phyloP scores from a whole-genome alignment of 2,888 invertebrate genomes.

The Pristionchus fissidentatus region DNA sequence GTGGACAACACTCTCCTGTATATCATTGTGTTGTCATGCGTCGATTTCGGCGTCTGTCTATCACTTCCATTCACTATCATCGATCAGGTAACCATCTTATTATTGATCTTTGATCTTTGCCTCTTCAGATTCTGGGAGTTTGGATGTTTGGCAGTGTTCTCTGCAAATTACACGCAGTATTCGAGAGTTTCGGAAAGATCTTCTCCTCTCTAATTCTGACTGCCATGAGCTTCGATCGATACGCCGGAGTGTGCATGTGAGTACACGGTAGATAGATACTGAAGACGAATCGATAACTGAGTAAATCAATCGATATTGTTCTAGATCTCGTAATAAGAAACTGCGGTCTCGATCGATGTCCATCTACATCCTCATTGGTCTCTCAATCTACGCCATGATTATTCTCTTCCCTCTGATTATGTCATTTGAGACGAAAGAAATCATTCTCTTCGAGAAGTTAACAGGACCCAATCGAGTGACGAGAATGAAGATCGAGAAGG shows the following conservation, averaged over 20 bases:
- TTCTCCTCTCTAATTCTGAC: slow-evolving; percentile 72
- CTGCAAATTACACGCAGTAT: slow-evolving; percentile 73
- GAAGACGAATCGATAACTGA: not conserved
- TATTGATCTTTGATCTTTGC: not conserved
- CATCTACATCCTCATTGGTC: slow-evolving; percentile 57
- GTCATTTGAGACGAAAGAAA: slow-evolving; percentile 73
- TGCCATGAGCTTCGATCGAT: slow-evolving; percentile 72
- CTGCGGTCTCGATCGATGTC: slow-evolving; percentile 62
- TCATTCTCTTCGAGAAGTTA: slow-evolving; percentile 72
- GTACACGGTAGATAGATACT: not conserved
- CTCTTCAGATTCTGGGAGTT: slow-evolving; percentile 71
- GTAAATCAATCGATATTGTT: slow-evolving; percentile 47
- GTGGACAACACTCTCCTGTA: slow-evolving; percentile 74
- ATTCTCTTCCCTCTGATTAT: slow-evolving; percentile 71
- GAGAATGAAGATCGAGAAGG: slow-evolving; percentile 71
- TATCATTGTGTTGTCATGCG: slow-evolving; percentile 72
- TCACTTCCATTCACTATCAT: slow-evolving; percentile 73
- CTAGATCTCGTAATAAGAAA: slow-evolving; percentile 70
- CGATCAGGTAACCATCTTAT: slow-evolving; percentile 63
- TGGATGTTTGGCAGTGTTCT: slow-evolving; percentile 74
- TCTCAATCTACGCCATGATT: slow-evolving; percentile 70
- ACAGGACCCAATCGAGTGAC: slow-evolving; percentile 69
- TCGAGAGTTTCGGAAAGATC: slow-evolving; percentile 74
- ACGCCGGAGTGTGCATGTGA: slow-evolving; percentile 60
- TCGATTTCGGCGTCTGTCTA: slow-evolving; percentile 74